Percentiles rank a stretch among this genome's conserved stretches.
Conservation (phyloP, 2,113 vertebrate species). For the Cyrtonyx montezumae region DNA sequence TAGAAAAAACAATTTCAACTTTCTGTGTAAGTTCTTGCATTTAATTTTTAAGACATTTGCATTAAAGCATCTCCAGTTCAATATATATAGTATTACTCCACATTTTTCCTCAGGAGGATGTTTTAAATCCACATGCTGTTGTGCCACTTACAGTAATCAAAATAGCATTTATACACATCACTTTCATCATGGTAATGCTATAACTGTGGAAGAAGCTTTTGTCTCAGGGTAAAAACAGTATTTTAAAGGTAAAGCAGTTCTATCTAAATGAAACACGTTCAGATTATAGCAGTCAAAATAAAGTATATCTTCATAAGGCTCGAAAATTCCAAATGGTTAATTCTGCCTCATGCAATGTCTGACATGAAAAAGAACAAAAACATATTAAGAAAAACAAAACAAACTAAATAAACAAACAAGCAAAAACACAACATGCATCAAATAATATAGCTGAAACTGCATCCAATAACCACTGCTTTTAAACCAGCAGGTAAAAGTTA, state of each 20-base stretch:
- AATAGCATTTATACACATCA: neutral
- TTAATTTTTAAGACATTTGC: neutral
- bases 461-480: neutral
- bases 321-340: neutral
- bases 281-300: neutral
- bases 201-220: neutral
- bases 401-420: fast-evolving
- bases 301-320: neutral
- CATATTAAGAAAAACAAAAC: neutral
- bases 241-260: too few relatives aligned
- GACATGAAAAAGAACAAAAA: neutral
- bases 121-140: neutral
- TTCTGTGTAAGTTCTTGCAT: neutral
- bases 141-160: neutral
- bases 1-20: neutral
- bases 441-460: neutral
- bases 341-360: neutral
- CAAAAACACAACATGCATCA: neutral
- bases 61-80: neutral
- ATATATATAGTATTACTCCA: neutral
- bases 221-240: neutral
- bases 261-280: neutral
- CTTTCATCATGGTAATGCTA: neutral
- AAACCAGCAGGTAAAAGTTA: neutral
- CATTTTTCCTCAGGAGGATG: neutral